A percentile compares a stretch with the other conserved stretches of the same genome.
Conservation (phyloP, 92 coral and sea anemone genomes). For the Plumapathes pennacea region DNA sequence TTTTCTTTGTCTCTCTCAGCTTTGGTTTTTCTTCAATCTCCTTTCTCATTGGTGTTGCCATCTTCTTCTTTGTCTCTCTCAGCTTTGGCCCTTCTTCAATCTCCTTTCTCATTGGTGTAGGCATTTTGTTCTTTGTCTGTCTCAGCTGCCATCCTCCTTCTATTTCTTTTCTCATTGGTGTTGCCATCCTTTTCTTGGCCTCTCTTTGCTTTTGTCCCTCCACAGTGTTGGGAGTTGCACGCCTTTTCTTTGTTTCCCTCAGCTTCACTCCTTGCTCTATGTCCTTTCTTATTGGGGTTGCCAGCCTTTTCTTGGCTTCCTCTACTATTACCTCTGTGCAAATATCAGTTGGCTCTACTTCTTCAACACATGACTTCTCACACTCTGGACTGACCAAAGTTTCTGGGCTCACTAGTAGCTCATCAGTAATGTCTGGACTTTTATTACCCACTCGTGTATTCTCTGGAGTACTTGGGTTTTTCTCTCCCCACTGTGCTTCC, state of each 20-base stretch:
- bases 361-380: too few species aligned
- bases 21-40: constrained; percentile 61
- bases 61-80: constrained; percentile 54
- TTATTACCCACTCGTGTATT: too few species aligned
- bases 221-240: constrained; percentile 59
- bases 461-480: too few species aligned
- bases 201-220: constrained; percentile 54
- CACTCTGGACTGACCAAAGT: constrained; percentile 30
- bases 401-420: too few species aligned
- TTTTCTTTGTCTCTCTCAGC: constrained; percentile 58
- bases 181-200: constrained; percentile 58
- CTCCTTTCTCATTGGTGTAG: constrained; percentile 46
- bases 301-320: constrained; percentile 60
- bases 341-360: too few species aligned
- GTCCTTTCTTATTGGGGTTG: constrained; percentile 74
- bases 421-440: too few species aligned
- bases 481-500: too few species aligned
- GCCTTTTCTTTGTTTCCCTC: constrained; percentile 58
- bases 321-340: constrained; percentile 34
- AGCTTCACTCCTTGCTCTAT: constrained; percentile 47
- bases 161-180: constrained; percentile 59
- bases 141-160: constrained; percentile 41
- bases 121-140: constrained; percentile 59
- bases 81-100: constrained; percentile 60
- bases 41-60: constrained; percentile 60